phyloP scores from a whole-genome alignment of 2,888 invertebrate genomes.

The Meiosimyza platycephala region DNA sequence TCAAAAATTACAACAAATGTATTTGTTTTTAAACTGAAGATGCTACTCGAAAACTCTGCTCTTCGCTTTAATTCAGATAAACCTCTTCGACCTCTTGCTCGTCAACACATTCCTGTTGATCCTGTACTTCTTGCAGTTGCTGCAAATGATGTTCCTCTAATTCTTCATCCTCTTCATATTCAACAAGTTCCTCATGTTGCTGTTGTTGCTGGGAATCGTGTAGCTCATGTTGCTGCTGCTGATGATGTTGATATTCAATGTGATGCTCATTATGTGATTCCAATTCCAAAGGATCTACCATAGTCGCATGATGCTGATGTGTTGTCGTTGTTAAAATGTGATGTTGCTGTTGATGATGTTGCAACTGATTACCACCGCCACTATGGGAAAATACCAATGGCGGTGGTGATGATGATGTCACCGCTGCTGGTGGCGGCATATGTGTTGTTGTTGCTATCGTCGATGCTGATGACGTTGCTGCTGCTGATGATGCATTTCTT shows the following conservation, averaged over 20 bases:
- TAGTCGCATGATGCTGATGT: conserved; percentile 37
- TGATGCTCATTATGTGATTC: conserved; percentile 44
- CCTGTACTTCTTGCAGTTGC: conserved; percentile 56
- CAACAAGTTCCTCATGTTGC: conserved; percentile 46
- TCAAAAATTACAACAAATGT: no score
- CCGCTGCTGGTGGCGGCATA: conserved; percentile 47
- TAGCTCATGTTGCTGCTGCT: conserved; percentile 42
- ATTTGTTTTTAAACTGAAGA: no score
- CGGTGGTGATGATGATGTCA: conserved; percentile 53
- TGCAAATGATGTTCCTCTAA: conserved; percentile 55
- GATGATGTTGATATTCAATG: conserved; percentile 45
- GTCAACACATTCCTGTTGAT: conserved; percentile 54
- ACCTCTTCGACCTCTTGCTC: conserved; percentile 60
- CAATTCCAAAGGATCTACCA: conserved; percentile 41
- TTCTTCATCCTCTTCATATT: conserved; percentile 36
- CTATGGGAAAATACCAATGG: conserved; percentile 60
- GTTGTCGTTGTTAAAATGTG: conserved; percentile 45
- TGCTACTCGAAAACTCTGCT: no score
- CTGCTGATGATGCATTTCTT: conserved; percentile 49
- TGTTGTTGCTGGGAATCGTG: conserved; percentile 45
- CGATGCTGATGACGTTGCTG: conserved; percentile 44
- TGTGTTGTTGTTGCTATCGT: conserved; percentile 40
- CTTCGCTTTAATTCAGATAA: conserved; percentile 53
- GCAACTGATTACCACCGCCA: conserved; percentile 30
- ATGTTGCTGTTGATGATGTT: conserved; percentile 45